These are phyloP conservation scores for Drosophila mauritiana DNA, from an alignment of 1,140 invertebrate species.

Conservation along the genomic window DNA sequence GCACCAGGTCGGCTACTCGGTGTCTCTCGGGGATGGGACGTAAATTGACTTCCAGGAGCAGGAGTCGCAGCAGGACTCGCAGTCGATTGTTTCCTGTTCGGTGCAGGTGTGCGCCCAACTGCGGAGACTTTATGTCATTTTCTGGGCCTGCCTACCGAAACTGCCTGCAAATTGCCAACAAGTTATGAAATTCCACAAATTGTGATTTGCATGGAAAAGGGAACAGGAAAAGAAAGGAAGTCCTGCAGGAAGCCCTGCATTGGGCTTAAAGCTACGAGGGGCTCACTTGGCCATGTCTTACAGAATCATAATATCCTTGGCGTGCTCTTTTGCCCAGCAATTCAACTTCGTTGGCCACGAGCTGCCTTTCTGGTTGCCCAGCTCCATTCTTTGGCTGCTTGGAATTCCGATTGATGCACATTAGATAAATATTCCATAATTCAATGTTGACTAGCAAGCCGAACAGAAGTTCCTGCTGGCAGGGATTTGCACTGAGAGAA, in stretches of 20 bases:
- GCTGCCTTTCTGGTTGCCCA: slow-evolving; percentile 15
- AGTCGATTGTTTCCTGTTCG: slow-evolving; percentile 3
- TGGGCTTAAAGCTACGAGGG: slow-evolving; percentile 22
- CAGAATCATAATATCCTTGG: slow-evolving; percentile 34
- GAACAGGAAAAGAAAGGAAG: slow-evolving; percentile 8
- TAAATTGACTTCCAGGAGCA: slow-evolving; percentile 43
- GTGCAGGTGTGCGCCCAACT: slow-evolving; percentile 36
- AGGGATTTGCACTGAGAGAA: slow-evolving; percentile 23
- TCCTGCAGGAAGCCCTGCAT: slow-evolving; percentile 28
- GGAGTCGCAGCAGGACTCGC: not conserved
- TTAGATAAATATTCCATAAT: slow-evolving; percentile 70
- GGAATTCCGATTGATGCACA: slow-evolving; percentile 60
- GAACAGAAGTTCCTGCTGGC: slow-evolving; percentile 36
- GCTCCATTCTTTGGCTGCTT: slow-evolving; percentile 25
- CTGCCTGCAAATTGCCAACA: slow-evolving; percentile 39
- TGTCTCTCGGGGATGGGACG: slow-evolving; percentile 33
- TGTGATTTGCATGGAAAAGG: slow-evolving; percentile 27
- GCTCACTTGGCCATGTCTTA: slow-evolving; percentile 17
- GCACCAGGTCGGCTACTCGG: slow-evolving; percentile 18
- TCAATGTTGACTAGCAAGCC: slow-evolving; percentile 52
- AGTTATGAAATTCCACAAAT: slow-evolving; percentile 52
- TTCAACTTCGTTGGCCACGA: slow-evolving; percentile 25
- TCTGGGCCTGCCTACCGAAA: slow-evolving; percentile 18
- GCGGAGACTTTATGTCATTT: slow-evolving; percentile 42
- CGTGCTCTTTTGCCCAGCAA: slow-evolving; percentile 29